phyloP scores from a whole-genome alignment of 2,113 vertebrate genomes.

The Neotoma lepida region DNA sequence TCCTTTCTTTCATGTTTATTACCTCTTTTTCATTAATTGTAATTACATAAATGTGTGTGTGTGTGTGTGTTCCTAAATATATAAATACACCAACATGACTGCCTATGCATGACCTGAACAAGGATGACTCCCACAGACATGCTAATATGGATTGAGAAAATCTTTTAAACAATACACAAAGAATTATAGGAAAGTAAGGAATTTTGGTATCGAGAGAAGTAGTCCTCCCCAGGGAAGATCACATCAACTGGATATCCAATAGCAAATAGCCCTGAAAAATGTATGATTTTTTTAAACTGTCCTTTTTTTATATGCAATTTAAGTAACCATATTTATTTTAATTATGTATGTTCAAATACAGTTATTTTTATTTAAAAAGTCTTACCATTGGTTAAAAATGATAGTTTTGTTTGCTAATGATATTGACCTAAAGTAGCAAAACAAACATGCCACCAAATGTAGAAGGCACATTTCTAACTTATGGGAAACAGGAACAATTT shows the following conservation, averaged over 20 bases:
- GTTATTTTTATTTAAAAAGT: background rate
- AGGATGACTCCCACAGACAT: background rate
- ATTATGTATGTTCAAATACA: background rate
- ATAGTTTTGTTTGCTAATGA: background rate
- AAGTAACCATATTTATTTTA: slow-evolving; percentile 26
- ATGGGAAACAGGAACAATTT: background rate
- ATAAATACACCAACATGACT: background rate
- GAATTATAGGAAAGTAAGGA: background rate
- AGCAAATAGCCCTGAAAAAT: background rate
- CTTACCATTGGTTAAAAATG: background rate
- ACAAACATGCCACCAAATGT: background rate
- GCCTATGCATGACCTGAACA: background rate
- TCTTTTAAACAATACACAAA: background rate
- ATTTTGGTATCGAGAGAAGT: background rate
- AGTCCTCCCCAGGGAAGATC: background rate
- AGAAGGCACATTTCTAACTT: background rate
- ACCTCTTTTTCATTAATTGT: background rate
- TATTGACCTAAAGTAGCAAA: background rate
- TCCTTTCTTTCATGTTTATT: background rate
- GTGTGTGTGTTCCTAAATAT: background rate
- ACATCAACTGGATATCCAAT: background rate
- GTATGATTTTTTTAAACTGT: background rate
- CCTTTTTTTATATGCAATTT: background rate
- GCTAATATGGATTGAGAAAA: background rate
- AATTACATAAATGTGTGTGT: background rate